Evolutionary conservation across 2,113 vertebrate genomes (phyloP), one percentile per base, ranked within the genome.

Genomic region (Rhodinocichla rosea): DNA sequence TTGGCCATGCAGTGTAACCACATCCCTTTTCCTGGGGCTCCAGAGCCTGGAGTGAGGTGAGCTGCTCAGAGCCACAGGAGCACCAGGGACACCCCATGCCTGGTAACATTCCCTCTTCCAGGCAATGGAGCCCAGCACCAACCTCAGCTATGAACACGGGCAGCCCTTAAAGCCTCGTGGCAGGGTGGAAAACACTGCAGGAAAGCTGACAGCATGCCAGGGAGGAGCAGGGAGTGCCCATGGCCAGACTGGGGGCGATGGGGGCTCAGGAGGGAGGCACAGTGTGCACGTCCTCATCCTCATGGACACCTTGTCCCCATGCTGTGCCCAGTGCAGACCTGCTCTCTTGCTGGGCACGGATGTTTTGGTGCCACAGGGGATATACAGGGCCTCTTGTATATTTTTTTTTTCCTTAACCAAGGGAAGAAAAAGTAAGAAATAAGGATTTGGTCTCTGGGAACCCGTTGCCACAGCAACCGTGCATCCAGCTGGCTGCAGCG

Each of bases 391-490:
- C n/a, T 87, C 44, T 93, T 91, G 69, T 59, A 33, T 50, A 7
- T 79, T 73, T 88, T 57, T 67, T 82, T 77, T 62, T 30, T 19
- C 56, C 52, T 89, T 84, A 78, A 75, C 30, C 49, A 59, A 56
- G 19, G 47, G 56, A 65, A 87, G 79, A 73, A 81, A 47, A n/a
- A 56, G 19, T 13, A 79, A 94, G 80, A 69, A 95, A 83, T 73
- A n/a, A 60, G 91, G 88, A 87, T 95, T 96, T 95, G 0, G 6
- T 93, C 78, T 97, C 97, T 92, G 96, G 95, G 95, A 98, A 92
- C 95, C 89, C n/a, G 97, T 98, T 98, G 83, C 97, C 93, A 95
- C 95, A 88, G 97, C 96, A 98, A 98, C 98, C 0, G 18, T 0
- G 10, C 95, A 97, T 87, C 94, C 95, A 94, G 96, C 91, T 90